These are phyloP conservation scores for Ovibos moschatus DNA, from an alignment of 2,113 vertebrate genomes.

Conservation along the genomic window DNA sequence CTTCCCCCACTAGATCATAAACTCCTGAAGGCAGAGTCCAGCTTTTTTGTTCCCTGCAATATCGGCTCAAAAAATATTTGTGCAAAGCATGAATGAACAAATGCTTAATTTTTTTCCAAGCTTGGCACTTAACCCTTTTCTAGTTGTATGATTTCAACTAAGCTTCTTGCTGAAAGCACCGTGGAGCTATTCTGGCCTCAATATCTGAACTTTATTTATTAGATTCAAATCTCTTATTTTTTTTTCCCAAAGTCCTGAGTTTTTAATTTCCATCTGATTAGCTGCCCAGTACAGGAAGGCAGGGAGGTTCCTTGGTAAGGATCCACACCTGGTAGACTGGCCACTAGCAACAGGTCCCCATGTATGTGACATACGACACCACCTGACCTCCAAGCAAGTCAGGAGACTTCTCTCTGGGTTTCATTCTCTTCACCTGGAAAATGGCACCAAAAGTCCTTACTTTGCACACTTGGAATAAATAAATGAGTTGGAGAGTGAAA, in stretches of 20 bases:
- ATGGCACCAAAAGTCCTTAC: no score
- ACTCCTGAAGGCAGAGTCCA: no score
- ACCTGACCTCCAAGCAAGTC: not conserved
- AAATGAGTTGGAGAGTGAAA: not conserved
- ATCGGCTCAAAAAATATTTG: not conserved
- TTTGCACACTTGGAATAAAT: not conserved
- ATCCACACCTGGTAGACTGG: not conserved
- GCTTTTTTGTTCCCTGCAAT: not conserved
- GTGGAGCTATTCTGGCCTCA: not conserved
- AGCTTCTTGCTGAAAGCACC: not conserved
- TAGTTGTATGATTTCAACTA: not conserved
- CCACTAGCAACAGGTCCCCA: not conserved
- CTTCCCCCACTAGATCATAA: not conserved
- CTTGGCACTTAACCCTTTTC: not conserved
- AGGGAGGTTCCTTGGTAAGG: not conserved
- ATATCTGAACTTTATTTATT: not conserved
- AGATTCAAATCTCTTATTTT: not conserved
- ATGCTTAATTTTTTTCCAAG: not conserved
- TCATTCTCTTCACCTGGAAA: not conserved
- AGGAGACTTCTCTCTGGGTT: not conserved
- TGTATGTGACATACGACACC: not conserved
- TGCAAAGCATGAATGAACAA: not conserved
- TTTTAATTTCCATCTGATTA: not conserved
- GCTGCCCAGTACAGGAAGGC: not conserved
- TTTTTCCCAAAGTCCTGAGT: not conserved